Evolutionary conservation across 2,888 invertebrate genomes (phyloP).

Genomic region (Melanchra persicariae): DNA sequence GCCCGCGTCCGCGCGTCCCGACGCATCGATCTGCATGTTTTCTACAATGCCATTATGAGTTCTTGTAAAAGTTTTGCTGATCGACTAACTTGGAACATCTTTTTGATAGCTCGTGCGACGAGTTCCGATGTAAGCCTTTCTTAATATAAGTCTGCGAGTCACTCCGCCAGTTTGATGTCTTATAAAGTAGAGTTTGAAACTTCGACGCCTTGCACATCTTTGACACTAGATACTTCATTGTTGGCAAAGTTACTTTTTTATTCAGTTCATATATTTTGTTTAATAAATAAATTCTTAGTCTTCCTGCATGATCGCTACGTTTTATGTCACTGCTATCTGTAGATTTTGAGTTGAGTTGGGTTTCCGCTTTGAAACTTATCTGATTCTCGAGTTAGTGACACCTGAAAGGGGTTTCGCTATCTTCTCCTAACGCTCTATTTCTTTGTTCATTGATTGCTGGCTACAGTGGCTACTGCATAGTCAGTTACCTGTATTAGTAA

Average conservation of each 20-base stretch:
- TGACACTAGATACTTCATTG: neutral
- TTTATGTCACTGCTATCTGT: neutral
- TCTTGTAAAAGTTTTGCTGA: conserved; percentile 23
- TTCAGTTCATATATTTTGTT: neutral
- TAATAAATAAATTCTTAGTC: neutral
- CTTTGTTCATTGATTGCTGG: no score
- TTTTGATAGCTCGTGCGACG: conserved; percentile 15
- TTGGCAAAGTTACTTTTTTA: neutral
- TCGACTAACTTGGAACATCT: conserved; percentile 29
- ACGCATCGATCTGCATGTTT: conserved; percentile 19
- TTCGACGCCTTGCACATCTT: neutral
- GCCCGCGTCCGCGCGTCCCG: no score
- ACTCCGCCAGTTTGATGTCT: conserved; percentile 12
- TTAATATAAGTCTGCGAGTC: conserved; percentile 19
- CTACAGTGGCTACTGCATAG: no score
- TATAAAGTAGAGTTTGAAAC: conserved; percentile 7
- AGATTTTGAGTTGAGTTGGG: neutral
- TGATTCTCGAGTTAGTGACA: neutral
- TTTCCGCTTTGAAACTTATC: neutral
- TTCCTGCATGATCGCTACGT: neutral
- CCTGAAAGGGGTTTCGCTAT: neutral
- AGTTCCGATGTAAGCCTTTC: conserved; percentile 21
- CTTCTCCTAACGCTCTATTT: no score
- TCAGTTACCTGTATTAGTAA: no score
- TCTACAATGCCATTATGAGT: conserved; percentile 24